Evolutionary conservation across 2,113 vertebrate genomes (phyloP).

Genomic region (Andinoacara biseriatus): DNA sequence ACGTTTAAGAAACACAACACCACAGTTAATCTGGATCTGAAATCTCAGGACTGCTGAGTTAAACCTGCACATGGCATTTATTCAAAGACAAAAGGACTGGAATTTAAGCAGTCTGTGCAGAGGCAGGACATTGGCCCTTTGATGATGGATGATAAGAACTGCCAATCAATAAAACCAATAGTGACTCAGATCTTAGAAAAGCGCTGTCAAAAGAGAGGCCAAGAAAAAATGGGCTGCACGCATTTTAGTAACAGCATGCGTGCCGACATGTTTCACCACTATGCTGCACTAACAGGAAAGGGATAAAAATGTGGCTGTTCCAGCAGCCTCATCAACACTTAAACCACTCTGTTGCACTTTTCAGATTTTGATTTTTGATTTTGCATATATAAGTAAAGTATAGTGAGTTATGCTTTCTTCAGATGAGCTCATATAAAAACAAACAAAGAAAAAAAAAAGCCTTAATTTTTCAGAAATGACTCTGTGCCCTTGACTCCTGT

Average conservation of each 20-base stretch:
- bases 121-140: constrained; percentile 28
- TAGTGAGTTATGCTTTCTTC: neutral
- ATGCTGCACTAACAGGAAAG: constrained; percentile 7
- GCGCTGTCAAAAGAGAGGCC: constrained; percentile 21
- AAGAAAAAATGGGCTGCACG: constrained; percentile 30
- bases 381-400: neutral
- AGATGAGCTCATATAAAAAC: constrained; percentile 18
- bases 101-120: constrained; percentile 38
- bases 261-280: constrained; percentile 16
- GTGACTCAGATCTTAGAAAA: constrained; percentile 18
- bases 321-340: neutral
- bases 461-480: neutral
- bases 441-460: neutral
- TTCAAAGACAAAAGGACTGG: constrained; percentile 34
- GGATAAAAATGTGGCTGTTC: neutral
- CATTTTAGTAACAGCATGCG: constrained; percentile 37
- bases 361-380: constrained; percentile 14
- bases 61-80: neutral
- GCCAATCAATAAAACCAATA: constrained; percentile 69
- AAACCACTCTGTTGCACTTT: neutral
- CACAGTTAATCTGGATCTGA: neutral
- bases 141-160: constrained; percentile 63
- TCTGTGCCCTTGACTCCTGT: constrained; percentile 44
- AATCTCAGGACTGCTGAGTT: neutral
- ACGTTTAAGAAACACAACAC: neutral